A percentile compares a stretch with the other conserved stretches of the same genome.
These are phyloP conservation scores for Clarias laeviceps DNA, from an alignment of 2,797 vertebrate genomes.

Conservation along the genomic window DNA sequence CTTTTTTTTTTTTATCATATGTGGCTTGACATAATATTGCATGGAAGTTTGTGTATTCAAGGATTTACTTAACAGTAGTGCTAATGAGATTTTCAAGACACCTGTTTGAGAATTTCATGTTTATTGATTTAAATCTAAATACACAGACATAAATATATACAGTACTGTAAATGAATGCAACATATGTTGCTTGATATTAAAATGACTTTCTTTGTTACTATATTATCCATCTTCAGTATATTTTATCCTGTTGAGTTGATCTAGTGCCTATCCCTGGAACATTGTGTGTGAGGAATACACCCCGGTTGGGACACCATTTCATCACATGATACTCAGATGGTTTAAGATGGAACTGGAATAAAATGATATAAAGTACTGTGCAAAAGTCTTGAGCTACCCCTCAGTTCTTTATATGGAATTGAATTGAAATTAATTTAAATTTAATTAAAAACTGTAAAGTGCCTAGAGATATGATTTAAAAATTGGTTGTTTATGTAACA, in stretches of 20 bases:
- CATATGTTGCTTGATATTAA: background rate
- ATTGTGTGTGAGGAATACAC: background rate
- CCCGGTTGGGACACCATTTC: too few species aligned
- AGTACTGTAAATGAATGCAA: background rate
- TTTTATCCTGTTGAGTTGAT: background rate
- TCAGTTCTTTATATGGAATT: too few species aligned
- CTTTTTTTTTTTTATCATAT: slow-evolving; percentile 37
- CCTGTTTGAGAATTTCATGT: background rate
- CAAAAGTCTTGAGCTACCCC: too few species aligned
- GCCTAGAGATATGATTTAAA: too few species aligned
- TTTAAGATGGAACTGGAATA: too few species aligned
- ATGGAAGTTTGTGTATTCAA: background rate
- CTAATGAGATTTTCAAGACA: background rate
- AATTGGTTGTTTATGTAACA: too few species aligned
- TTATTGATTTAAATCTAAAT: background rate
- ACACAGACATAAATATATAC: background rate
- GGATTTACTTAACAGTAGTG: background rate
- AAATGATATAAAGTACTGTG: too few species aligned
- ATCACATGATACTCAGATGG: background rate
- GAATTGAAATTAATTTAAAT: too few species aligned
- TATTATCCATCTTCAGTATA: background rate
- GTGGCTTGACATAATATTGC: slow-evolving; percentile 7
- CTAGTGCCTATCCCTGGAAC: background rate
- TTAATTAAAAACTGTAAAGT: too few species aligned
- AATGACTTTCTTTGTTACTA: background rate